Conservation (phyloP, 2,113 vertebrate genomes). For the Semicossyphus pulcher region DNA sequence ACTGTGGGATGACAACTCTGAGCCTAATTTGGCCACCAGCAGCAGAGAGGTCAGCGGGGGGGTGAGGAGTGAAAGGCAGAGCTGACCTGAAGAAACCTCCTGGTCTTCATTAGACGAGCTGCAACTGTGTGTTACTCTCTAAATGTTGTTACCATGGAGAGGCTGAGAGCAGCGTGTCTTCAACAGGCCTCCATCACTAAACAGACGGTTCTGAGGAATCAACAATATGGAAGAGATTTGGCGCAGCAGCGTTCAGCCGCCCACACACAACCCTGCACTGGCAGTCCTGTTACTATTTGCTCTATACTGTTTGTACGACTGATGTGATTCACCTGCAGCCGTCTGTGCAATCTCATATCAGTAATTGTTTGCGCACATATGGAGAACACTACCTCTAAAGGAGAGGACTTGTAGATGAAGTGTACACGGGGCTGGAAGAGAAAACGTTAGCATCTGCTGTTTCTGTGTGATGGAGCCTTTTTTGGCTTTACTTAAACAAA, state of each 20-base stretch:
- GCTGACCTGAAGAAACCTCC: background rate
- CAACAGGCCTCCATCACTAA: background rate
- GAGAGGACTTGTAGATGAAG: too few species aligned
- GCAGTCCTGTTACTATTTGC: constrained; percentile 11
- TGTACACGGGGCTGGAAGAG: too few species aligned
- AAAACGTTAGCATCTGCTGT: too few species aligned
- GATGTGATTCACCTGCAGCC: too few species aligned
- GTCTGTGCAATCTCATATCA: too few species aligned
- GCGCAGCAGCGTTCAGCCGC: constrained; percentile 23
- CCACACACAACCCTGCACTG: constrained; percentile 9
- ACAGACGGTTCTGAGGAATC: constrained; percentile 43
- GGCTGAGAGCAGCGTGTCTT: constrained; percentile 7
- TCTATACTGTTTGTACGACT: background rate
- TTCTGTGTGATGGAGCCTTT: too few species aligned
- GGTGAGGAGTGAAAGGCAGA: background rate
- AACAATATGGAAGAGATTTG: constrained; percentile 48
- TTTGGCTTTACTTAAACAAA: too few species aligned
- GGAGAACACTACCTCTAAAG: too few species aligned
- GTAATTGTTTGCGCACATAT: too few species aligned
- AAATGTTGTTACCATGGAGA: constrained; percentile 49
- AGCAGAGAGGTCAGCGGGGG: constrained; percentile 20
- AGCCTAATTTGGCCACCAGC: constrained; percentile 60
- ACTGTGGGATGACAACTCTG: background rate
- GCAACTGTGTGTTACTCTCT: background rate
- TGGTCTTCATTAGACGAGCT: background rate